phyloP scores from a whole-genome alignment of 2,888 invertebrate genomes.

The Eucriotettix oculatus region DNA sequence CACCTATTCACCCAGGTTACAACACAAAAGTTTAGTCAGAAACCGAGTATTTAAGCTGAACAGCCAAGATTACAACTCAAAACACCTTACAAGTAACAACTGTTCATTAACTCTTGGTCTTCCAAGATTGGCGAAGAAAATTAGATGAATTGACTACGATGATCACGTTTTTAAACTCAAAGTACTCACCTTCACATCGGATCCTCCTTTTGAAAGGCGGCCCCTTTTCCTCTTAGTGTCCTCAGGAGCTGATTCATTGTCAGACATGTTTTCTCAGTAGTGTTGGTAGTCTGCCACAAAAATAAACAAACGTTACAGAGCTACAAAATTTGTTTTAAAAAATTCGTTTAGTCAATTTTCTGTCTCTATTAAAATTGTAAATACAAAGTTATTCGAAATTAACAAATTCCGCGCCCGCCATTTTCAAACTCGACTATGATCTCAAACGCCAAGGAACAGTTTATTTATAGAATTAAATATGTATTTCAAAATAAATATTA shows the following conservation, averaged over 20 bases:
- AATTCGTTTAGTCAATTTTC: too few relatives aligned
- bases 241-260: conserved; percentile 25
- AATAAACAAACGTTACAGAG: not conserved
- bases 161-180: too few relatives aligned
- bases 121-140: too few relatives aligned
- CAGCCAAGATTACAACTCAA: not conserved
- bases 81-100: not conserved
- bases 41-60: too few relatives aligned
- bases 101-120: too few relatives aligned
- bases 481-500: not conserved
- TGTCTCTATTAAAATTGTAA: conserved; percentile 1
- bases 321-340: not conserved
- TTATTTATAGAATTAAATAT: not conserved
- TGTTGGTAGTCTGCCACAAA: not conserved
- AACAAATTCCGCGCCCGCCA: conserved; percentile 15
- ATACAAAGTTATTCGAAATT: conserved; percentile 1
- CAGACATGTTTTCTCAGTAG: conserved; percentile 21
- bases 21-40: too few relatives aligned
- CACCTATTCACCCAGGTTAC: too few relatives aligned
- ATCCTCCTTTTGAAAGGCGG: conserved; percentile 21
- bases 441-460: not conserved
- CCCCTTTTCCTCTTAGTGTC: conserved; percentile 26
- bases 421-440: conserved; percentile 13
- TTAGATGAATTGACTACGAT: too few relatives aligned
- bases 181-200: conserved; percentile 3